A percentile compares a stretch with the other conserved stretches of the same genome.
phyloP scores from a whole-genome alignment of 1,140 invertebrate genomes.

The Drosophila sturtevanti region DNA sequence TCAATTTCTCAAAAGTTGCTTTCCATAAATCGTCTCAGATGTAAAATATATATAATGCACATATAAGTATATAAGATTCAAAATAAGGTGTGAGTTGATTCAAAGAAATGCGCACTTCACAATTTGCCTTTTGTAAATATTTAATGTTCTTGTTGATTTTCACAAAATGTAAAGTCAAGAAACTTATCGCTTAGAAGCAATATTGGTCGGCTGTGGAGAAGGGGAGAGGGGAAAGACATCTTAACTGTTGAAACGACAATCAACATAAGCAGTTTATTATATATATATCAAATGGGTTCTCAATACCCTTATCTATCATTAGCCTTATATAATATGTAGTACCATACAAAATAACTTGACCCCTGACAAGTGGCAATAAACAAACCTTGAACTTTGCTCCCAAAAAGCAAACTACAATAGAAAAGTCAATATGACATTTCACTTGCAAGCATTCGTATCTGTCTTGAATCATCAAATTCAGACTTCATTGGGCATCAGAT shows the following conservation, averaged over 20 bases:
- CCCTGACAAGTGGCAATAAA: not conserved
- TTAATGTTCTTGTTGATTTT: constrained; percentile 17
- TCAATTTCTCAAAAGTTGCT: constrained; percentile 57
- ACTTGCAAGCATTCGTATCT: not conserved
- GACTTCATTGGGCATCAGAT: not conserved
- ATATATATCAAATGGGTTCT: not conserved
- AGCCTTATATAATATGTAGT: not conserved
- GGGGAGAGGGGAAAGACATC: not conserved
- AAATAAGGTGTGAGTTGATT: constrained; percentile 5
- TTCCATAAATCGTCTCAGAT: constrained; percentile 50
- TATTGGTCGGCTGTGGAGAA: not conserved
- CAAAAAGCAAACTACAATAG: not conserved
- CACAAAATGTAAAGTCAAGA: constrained; percentile 3
- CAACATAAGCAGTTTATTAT: not conserved
- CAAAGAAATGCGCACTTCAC: constrained; percentile 36
- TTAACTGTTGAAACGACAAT: not conserved
- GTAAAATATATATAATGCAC: not conserved
- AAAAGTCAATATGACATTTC: not conserved
- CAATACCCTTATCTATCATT: constrained; percentile 20
- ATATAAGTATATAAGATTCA: not conserved
- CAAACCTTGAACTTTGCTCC: constrained; percentile 4
- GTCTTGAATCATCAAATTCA: not conserved
- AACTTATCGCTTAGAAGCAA: constrained; percentile 22
- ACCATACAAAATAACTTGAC: constrained; percentile 2
- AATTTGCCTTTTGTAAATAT: constrained; percentile 49